Conservation (phyloP, 2,888 invertebrate genomes). For the Mythimna lalbum region DNA sequence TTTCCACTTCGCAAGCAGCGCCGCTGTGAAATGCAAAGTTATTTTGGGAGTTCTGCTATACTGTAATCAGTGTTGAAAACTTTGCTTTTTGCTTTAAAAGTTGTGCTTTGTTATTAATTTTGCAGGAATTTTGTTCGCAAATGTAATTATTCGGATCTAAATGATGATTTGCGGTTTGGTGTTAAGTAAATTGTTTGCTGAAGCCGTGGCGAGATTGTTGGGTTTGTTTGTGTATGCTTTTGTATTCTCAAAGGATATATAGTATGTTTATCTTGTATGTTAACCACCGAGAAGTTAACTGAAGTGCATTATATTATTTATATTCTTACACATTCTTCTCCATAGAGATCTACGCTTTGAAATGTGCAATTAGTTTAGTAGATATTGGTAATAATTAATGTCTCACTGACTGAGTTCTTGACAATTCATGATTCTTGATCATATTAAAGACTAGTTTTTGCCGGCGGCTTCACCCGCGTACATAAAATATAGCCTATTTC, state of each 20-base stretch:
- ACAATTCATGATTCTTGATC: too few relatives aligned
- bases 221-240: conserved; percentile 27
- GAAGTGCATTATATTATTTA: neutral
- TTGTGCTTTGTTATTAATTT: conserved; percentile 64
- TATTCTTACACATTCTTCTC: too few relatives aligned
- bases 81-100: conserved; percentile 67
- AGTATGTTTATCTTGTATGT: conserved; percentile 34
- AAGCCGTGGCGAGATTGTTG: conserved; percentile 51
- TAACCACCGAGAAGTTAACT: conserved; percentile 13
- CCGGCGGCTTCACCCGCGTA: too few relatives aligned
- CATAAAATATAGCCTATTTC: too few relatives aligned
- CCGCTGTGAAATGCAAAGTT: conserved; percentile 28
- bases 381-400: too few relatives aligned
- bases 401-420: too few relatives aligned
- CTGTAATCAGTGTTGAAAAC: conserved; percentile 72
- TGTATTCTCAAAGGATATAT: conserved; percentile 36
- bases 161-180: conserved; percentile 65
- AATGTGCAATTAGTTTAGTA: too few relatives aligned
- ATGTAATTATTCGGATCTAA: conserved; percentile 63
- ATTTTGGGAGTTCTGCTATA: conserved; percentile 14
- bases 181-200: conserved; percentile 61
- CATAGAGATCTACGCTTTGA: too few relatives aligned
- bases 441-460: too few relatives aligned
- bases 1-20: conserved; percentile 13
- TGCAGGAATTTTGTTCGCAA: conserved; percentile 50